phyloP scores from a whole-genome alignment of 2,888 invertebrate species.

The Meiosimyza platycephala region DNA sequence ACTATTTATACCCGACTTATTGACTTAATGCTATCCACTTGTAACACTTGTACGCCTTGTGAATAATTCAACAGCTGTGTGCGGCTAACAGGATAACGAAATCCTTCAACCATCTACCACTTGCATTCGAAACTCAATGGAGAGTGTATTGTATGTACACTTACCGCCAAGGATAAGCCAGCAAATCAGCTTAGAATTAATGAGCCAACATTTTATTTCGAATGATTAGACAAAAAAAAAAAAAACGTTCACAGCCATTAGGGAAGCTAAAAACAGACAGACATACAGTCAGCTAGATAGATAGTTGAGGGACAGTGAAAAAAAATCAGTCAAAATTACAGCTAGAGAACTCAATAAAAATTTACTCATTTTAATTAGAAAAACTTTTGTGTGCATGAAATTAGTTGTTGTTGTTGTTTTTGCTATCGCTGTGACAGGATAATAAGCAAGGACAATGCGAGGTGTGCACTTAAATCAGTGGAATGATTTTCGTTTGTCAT shows the following conservation, averaged over 20 bases:
- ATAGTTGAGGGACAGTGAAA: no score
- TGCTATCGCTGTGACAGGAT: conserved; percentile 11
- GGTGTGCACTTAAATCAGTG: not conserved
- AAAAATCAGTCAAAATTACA: not conserved
- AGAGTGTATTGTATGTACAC: not conserved
- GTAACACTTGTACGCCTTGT: conserved; percentile 22
- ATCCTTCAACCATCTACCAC: not conserved
- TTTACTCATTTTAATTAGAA: conserved; percentile 31
- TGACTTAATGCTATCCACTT: conserved; percentile 27
- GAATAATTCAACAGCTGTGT: conserved; percentile 19
- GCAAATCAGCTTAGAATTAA: conserved; percentile 29
- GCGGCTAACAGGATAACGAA: conserved; percentile 3
- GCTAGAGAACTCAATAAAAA: conserved; percentile 7
- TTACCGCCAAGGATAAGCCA: conserved; percentile 7
- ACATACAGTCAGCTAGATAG: no score
- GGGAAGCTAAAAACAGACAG: no score
- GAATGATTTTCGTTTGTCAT: not conserved
- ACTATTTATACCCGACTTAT: conserved; percentile 20
- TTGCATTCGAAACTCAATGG: not conserved
- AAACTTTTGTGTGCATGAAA: conserved; percentile 24
- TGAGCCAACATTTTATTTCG: conserved; percentile 36
- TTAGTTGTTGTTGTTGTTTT: conserved; percentile 17
- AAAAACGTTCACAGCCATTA: not conserved
- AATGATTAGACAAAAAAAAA: conserved; percentile 30
- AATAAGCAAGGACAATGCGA: conserved; percentile 9